A percentile compares a stretch with the other conserved stretches of the same genome.
These are phyloP conservation scores for Syngnathoides biaculeatus DNA, from an alignment of 2,113 vertebrate species.

Conservation along the genomic window DNA sequence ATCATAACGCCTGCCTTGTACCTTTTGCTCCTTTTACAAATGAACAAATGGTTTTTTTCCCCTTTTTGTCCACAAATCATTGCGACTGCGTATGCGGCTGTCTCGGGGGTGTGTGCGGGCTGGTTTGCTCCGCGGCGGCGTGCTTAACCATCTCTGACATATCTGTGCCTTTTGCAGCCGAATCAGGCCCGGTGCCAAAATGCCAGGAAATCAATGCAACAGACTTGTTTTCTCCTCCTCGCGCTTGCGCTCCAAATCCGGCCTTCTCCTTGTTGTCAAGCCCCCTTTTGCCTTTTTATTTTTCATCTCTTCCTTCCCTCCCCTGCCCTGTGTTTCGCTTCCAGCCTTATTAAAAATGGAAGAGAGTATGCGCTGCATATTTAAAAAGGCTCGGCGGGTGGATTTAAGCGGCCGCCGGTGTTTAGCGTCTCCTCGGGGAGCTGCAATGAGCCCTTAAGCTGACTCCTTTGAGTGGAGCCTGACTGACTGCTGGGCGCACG, in stretches of 20 bases:
- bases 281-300: constrained; percentile 6
- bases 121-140: constrained; percentile 32
- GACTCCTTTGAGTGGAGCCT: constrained; percentile 66
- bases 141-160: constrained; percentile 60
- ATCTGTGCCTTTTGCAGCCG: constrained; percentile 63
- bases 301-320: constrained; percentile 9
- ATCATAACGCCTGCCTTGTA: neutral
- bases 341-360: constrained; percentile 73
- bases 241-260: constrained; percentile 11
- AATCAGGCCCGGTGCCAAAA: constrained; percentile 56
- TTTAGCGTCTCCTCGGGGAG: constrained; percentile 71
- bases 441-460: constrained; percentile 69
- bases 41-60: neutral
- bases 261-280: constrained; percentile 10
- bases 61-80: neutral
- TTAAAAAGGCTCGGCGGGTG: constrained; percentile 67
- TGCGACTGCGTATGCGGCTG: constrained; percentile 26
- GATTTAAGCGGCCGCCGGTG: constrained; percentile 71
- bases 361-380: constrained; percentile 65
- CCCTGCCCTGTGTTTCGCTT: constrained; percentile 48
- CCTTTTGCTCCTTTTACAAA: neutral
- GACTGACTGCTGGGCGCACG: constrained; percentile 64
- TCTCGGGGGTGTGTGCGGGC: constrained; percentile 4
- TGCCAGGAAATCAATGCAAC: constrained; percentile 67
- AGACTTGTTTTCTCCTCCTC: constrained; percentile 37